Evolutionary conservation across 1,140 invertebrate genomes (phyloP).

Genomic region (Trypoxylus dichotomus): DNA sequence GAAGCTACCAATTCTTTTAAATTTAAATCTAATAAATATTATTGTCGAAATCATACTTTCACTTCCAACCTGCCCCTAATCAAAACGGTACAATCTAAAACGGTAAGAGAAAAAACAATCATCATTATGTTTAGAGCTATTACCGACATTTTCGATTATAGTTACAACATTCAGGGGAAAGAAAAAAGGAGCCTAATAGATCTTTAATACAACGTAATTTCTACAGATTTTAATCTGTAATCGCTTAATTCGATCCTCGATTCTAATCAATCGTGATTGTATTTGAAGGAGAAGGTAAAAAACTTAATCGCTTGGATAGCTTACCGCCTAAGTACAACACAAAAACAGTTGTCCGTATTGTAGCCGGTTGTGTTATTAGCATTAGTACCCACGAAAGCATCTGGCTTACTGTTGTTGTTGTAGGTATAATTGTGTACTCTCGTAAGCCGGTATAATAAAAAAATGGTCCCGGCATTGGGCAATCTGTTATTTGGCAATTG

Average conservation of each 20-base stretch:
- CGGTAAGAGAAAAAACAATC: too few species aligned
- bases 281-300: background rate
- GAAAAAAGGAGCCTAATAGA: background rate
- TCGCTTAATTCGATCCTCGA: background rate
- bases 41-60: too few species aligned
- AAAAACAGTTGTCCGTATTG: background rate
- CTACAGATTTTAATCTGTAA: background rate
- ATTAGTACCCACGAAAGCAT: background rate
- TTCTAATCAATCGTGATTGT: background rate
- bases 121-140: too few species aligned
- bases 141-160: too few species aligned
- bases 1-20: too few species aligned
- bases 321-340: background rate
- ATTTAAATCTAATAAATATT: too few species aligned
- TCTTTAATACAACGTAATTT: background rate
- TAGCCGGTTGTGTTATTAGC: background rate
- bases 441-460: background rate
- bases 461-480: background rate
- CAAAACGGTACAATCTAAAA: too few species aligned
- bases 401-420: background rate
- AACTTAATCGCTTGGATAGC: too few species aligned
- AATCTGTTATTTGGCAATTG: background rate
- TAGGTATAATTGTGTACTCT: background rate
- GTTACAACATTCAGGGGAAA: background rate
- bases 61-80: too few species aligned